Evolutionary conservation across 2,797 vertebrate genomes (phyloP).

Genomic region (Liasis olivaceus): DNA sequence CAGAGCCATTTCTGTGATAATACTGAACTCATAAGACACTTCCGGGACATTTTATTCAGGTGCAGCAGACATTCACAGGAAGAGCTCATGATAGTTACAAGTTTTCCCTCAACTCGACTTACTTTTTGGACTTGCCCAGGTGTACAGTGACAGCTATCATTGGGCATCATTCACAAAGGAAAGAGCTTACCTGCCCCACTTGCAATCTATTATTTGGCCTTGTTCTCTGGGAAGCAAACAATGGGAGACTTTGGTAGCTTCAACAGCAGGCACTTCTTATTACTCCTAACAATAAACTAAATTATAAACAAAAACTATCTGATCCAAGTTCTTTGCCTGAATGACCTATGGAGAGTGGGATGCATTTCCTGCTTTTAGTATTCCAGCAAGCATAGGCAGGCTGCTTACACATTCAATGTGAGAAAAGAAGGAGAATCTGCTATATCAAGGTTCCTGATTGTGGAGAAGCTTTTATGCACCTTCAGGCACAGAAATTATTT

Average conservation of each 20-base stretch:
- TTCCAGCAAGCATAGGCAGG: background rate
- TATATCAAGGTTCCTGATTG: background rate
- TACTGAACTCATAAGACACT: slow-evolving; percentile 49
- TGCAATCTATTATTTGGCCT: background rate
- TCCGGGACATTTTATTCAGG: background rate
- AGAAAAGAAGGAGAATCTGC: background rate
- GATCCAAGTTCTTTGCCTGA: background rate
- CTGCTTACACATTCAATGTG: background rate
- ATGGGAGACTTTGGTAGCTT: background rate
- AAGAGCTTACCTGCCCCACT: background rate
- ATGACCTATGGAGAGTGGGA: background rate
- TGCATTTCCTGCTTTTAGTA: background rate
- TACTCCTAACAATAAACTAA: background rate
- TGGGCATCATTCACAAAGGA: background rate
- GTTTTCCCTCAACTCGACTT: background rate
- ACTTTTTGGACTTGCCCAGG: background rate
- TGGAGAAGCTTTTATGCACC: background rate
- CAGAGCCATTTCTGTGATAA: background rate
- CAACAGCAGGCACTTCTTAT: background rate
- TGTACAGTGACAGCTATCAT: background rate
- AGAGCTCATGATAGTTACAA: background rate
- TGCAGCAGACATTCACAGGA: background rate
- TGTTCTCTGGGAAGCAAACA: background rate
- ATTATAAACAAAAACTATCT: background rate
- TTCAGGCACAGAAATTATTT: too few relatives aligned